Base-by-base conservation (phyloP, 2,797 vertebrate species). In the Eidolon dupreanum region DNA sequence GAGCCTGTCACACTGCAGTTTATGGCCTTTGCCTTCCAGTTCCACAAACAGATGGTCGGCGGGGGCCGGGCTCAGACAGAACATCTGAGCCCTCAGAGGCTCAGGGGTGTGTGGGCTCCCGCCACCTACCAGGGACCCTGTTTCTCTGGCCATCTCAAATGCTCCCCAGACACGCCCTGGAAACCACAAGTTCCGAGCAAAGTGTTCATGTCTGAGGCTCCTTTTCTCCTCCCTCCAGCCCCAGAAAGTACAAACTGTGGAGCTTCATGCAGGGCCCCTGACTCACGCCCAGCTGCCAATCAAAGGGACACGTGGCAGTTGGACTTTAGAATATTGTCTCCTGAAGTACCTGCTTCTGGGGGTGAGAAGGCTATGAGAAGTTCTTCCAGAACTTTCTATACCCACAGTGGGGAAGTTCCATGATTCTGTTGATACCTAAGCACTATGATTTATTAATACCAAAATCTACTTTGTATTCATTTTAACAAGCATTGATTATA, bases 1-100 rank as follows among this genome's bases (percentile, higher is more conserved):
- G 8, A n/a, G 75, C 43, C 55, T 28, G 24, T 38, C 88, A 71
- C 51, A 24, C 57, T 3, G 5, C 22, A 6, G 16, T 24, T 41
- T 41, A 7, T 15, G 11, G 16, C 74, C 65, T 43, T 51, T 49
- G 73, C 79, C 73, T 84, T n/a, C 49, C 41, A 89, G 57, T 36
- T 57, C 74, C 86, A 51, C 17, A 91, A 78, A 93, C 95, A 97
- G 94, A 96, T 93, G 84, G 97, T 2, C 57, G 43, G 61, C 57
- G 38, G 26, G 59, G 43, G 53, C 19, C 7, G 8, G 41, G 61
- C 46, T 81, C 61, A 11, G 31, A 31, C 4, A n/a, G 38, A 46
- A 74, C 92, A 53, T 65, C 79, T 92, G 93, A 83, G 84, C 57
- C 75, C 36, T 0, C 17, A n/a, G 22, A n/a, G 5, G 0, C 28